Evolutionary conservation across 1,140 invertebrate genomes (phyloP), one percentile per base, ranked within the genome.

Genomic region (Drosophila ficusphila): DNA sequence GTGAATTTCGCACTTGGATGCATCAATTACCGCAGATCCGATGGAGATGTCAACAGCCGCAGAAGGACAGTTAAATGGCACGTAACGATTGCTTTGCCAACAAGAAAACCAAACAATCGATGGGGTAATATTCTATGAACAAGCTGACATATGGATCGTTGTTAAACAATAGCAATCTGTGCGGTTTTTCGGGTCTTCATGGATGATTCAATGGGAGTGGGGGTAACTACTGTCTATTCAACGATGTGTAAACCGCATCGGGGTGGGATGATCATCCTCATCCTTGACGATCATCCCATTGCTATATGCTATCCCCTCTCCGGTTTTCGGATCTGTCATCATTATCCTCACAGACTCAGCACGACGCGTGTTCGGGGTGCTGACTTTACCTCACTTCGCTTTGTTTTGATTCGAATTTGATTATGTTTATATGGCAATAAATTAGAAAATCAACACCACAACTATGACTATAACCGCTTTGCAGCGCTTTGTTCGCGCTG

Each of bases 321-420:
- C 14, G 25, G 34, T 67, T 14, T 19, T 29, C 41, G 60, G 70
- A 65, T 67, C 52, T 73, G 76, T 79, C 65, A 73, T 76, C 61
- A 73, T 72, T 51, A 73, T 62, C 56, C 65, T 51, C 41, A 25
- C 9, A 14, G 7, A 5, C 48, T 9, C 81, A 79, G 81, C 81
- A 64, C 67, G 81, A 57, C 54, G 62, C 62, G 52, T 53, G 44
- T 67, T 67, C 9, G 44, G 41, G 62, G 46, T 64, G 38, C 19
- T 16, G 54, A 27, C 41, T 16, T 46, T 27, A 21, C 8, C 19
- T 16, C 51, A 27, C 41, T 16, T 46, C 16, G 41, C 8, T 60
- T 88, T 86, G 82, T 86, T 86, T 71, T 86, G 82, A 86, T 86
- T 61, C 16, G 74, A 75, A 75, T 86, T 78, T 88, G 82, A 86